Base-by-base conservation (phyloP, 2,888 invertebrate genomes). In the Agonopterix subpropinquella region DNA sequence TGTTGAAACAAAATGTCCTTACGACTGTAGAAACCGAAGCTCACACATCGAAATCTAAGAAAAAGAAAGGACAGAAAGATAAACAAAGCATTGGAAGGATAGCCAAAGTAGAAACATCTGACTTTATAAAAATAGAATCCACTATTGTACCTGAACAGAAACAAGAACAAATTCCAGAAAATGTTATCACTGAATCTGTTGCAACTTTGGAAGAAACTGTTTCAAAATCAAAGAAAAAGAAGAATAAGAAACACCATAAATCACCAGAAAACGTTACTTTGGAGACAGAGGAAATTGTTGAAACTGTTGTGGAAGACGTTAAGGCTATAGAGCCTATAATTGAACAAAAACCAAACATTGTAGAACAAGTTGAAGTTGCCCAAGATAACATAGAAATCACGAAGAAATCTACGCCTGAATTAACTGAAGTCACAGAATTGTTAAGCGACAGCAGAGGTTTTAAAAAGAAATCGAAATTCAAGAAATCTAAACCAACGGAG, bases 191-290 rank as follows among this genome's bases (percentile, higher is more conserved):
- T 18, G 4, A 18, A 18, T 18, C 18, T 5, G 28, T 28, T 28
- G 28, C 28, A 28, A 28, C 28, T 28, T 28, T 5, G 28, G 28
- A 39, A 39, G 45, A 52, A 41, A 37, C 53, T 35, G 79, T 71
- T 58, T 59, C 51, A 54, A 74, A 72, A 55, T 79, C 75, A 54
- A 69, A 68, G 48, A 45, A 45, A 45, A 80, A 72, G 48, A 80
- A 77, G 59, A 62, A 57, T 43, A 77, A 73, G 54, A 75, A 73
- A 52, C 55, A 55, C 13, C 67, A 70, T 45, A 65, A 64, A 43
- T 49, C 58, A n/a, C 41, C 57, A 36, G 64, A 65, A 49, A 47
- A 58, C 46, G 42, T 58, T 48, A 50, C n/a, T 39, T n/a, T 42
- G 11, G 13, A 42, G 10, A 10, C 10, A 42, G 42, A 42, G 11